These are phyloP conservation scores for Bursaphelenchus okinawaensis DNA, from an alignment of 2,888 invertebrate genomes.

Conservation along the genomic window DNA sequence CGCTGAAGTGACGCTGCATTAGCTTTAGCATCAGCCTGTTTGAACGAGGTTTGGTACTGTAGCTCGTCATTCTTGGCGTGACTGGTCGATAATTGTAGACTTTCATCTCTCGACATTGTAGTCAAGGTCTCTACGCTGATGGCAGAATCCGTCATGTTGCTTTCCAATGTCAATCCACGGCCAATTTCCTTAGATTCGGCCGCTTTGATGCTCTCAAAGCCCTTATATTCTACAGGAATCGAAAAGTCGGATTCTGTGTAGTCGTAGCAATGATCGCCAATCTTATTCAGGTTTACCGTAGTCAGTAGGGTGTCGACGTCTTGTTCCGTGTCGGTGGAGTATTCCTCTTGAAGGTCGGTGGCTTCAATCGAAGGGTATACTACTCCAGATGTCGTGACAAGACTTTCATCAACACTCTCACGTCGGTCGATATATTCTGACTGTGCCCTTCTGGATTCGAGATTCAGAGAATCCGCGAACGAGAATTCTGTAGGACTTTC, in stretches of 20 bases:
- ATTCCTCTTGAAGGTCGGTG: background rate
- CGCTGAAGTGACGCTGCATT: background rate
- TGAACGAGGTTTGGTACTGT: background rate
- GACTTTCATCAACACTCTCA: background rate
- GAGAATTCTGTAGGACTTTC: constrained; percentile 8
- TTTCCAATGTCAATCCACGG: background rate
- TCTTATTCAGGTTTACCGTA: background rate
- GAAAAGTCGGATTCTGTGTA: background rate
- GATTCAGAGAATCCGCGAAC: constrained; percentile 1
- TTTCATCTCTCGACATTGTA: background rate
- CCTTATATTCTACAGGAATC: background rate
- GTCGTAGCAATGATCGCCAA: background rate
- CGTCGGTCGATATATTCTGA: background rate
- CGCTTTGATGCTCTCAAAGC: background rate
- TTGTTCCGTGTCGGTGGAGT: background rate
- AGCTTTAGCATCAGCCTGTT: background rate
- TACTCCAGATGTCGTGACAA: background rate
- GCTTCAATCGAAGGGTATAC: background rate
- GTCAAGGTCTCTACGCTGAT: background rate
- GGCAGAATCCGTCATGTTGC: background rate
- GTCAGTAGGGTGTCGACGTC: background rate
- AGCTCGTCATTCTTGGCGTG: constrained; percentile 1
- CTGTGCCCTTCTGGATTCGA: background rate
- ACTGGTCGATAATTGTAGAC: background rate
- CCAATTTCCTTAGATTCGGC: background rate